A percentile compares a stretch with the other conserved stretches of the same genome.
These are phyloP conservation scores for Eulemur albifrons DNA, from an alignment of 2,797 vertebrate genomes.

Conservation along the genomic window DNA sequence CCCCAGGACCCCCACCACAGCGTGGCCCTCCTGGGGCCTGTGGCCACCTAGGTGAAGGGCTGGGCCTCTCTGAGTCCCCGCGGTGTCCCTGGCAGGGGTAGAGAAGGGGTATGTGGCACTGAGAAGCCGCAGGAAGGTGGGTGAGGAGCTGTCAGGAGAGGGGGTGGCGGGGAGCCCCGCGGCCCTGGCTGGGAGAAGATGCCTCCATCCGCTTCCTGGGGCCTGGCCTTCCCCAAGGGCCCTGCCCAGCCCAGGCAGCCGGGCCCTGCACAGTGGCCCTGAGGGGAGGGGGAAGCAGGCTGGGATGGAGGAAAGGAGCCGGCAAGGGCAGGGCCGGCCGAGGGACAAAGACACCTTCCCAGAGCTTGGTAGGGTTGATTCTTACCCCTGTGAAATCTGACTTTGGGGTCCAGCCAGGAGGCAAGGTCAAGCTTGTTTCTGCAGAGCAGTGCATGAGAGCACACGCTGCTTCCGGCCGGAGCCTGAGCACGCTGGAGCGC, in stretches of 20 bases:
- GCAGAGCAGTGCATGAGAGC: conserved; percentile 53
- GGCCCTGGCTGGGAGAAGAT: not conserved
- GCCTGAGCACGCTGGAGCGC: not conserved
- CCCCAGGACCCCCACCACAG: not conserved
- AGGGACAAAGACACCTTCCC: not conserved
- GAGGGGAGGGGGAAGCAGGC: not conserved
- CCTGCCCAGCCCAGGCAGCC: not conserved
- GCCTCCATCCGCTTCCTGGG: not conserved
- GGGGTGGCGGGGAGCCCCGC: not conserved
- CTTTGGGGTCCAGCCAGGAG: not conserved
- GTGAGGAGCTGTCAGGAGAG: not conserved
- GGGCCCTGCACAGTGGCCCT: not conserved
- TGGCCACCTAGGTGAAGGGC: not conserved
- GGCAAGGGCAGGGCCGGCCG: not conserved
- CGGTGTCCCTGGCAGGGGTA: not conserved
- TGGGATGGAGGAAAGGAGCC: not conserved
- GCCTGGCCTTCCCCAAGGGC: not conserved
- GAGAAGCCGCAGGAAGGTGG: not conserved
- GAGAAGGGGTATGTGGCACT: not conserved
- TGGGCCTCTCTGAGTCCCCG: not conserved
- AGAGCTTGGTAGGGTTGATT: not conserved
- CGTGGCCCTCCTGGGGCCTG: not conserved
- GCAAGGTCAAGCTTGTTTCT: not conserved
- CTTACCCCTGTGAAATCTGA: not conserved
- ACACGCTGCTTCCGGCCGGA: conserved; percentile 20